Conservation (phyloP, 2,888 invertebrate species). For the Lasioglossum leucozonium region DNA sequence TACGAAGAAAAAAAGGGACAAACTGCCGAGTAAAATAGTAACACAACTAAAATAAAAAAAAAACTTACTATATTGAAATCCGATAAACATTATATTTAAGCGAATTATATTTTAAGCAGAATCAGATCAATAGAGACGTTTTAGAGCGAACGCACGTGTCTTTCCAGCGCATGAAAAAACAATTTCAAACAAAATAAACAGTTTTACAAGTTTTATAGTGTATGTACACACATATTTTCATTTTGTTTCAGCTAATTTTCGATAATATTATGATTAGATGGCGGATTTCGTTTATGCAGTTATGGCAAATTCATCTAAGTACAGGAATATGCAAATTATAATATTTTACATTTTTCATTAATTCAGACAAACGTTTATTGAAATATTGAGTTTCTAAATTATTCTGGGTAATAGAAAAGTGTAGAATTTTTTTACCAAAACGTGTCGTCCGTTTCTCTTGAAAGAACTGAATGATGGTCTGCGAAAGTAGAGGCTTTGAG, state of each 20-base stretch:
- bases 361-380: too few species aligned
- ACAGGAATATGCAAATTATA: too few species aligned
- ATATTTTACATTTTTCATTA: too few species aligned
- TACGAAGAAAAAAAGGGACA: not conserved
- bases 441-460: too few species aligned
- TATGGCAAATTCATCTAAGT: too few species aligned
- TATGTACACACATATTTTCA: too few species aligned
- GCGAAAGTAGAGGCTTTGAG: too few species aligned
- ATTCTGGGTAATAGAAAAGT: not conserved
- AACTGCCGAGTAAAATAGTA: not conserved
- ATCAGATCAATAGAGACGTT: not conserved
- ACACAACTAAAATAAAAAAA: not conserved
- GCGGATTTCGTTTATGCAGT: too few species aligned
- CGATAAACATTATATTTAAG: conserved; percentile 12
- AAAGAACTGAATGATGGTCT: too few species aligned
- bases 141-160: not conserved
- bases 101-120: conserved; percentile 3
- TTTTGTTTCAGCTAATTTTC: too few species aligned
- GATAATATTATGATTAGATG: too few species aligned
- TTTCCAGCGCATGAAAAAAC: not conserved
- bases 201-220: not conserved
- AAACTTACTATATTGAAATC: not conserved
- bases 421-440: too few species aligned
- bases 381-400: not conserved
- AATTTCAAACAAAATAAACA: not conserved